These are phyloP conservation scores for Suricata suricatta DNA, from an alignment of 2,113 vertebrate genomes.

Conservation along the genomic window DNA sequence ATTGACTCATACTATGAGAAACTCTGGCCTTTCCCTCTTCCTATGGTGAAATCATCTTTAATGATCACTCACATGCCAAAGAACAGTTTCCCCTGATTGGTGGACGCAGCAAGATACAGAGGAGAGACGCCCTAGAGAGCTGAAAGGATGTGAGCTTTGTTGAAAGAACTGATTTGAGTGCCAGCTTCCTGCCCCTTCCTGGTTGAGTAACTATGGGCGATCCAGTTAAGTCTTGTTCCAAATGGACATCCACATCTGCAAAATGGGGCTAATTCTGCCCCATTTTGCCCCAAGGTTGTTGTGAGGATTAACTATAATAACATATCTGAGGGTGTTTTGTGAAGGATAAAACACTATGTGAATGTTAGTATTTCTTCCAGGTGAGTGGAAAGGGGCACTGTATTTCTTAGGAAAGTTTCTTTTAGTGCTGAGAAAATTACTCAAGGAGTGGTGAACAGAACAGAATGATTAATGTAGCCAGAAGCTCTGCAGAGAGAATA, in stretches of 20 bases:
- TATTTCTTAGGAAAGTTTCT: background rate
- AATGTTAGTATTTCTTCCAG: conserved; percentile 12
- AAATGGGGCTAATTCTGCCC: background rate
- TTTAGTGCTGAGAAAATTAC: background rate
- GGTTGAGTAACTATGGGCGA: background rate
- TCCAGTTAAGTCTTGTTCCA: background rate
- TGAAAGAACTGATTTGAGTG: background rate
- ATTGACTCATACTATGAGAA: background rate
- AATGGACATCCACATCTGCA: background rate
- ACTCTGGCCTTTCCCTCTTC: background rate
- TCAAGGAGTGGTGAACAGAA: background rate
- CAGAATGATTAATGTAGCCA: background rate
- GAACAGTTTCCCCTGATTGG: background rate
- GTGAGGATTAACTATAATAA: background rate
- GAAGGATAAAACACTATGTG: background rate
- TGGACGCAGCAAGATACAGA: background rate
- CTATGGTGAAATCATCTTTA: background rate
- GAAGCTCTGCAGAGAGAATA: background rate
- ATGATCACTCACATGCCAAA: background rate
- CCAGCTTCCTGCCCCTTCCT: background rate
- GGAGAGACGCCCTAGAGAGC: background rate
- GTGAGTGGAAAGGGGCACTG: background rate
- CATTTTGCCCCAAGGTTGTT: background rate
- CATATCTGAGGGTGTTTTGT: background rate
- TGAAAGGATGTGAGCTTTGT: background rate